Conservation (phyloP, 2,888 invertebrate genomes). For the Deilephila porcellus region DNA sequence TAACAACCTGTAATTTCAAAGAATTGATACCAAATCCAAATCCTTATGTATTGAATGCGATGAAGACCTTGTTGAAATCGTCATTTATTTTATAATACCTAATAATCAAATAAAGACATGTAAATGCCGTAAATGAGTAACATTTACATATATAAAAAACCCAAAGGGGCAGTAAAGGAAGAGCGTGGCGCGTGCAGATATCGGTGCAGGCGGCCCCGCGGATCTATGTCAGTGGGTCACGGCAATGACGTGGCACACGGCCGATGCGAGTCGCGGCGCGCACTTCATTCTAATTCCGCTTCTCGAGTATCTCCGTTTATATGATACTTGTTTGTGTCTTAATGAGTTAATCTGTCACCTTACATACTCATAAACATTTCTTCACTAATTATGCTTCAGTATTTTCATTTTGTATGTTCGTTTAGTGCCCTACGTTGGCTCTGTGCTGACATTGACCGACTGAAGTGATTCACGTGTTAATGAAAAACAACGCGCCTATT, state of each 20-base stretch:
- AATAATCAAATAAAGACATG: neutral
- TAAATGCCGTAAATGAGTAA: constrained; percentile 5
- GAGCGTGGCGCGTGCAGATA: constrained; percentile 79
- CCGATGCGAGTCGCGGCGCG: constrained; percentile 75
- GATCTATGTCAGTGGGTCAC: constrained; percentile 89
- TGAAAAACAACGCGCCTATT: constrained; percentile 23
- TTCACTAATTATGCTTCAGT: constrained; percentile 26
- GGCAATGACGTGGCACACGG: constrained; percentile 86
- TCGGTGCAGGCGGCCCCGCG: constrained; percentile 85
- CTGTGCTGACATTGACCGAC: constrained; percentile 71
- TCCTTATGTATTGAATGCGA: neutral
- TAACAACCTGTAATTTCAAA: too few species aligned
- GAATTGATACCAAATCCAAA: too few species aligned
- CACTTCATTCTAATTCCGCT: constrained; percentile 85
- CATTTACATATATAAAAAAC: constrained; percentile 46
- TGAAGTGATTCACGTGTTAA: constrained; percentile 61
- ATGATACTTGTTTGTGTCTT: constrained; percentile 38
- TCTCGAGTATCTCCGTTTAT: constrained; percentile 71
- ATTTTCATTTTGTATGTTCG: neutral
- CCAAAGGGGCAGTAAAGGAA: constrained; percentile 69
- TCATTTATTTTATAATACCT: neutral
- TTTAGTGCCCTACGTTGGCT: constrained; percentile 27
- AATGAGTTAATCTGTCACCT: constrained; percentile 39
- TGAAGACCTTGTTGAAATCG: neutral
- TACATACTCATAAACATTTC: constrained; percentile 37